A percentile compares a stretch with the other conserved stretches of the same genome.
Conservation (phyloP, 2,797 vertebrate genomes). For the Enteromius viviparus region DNA sequence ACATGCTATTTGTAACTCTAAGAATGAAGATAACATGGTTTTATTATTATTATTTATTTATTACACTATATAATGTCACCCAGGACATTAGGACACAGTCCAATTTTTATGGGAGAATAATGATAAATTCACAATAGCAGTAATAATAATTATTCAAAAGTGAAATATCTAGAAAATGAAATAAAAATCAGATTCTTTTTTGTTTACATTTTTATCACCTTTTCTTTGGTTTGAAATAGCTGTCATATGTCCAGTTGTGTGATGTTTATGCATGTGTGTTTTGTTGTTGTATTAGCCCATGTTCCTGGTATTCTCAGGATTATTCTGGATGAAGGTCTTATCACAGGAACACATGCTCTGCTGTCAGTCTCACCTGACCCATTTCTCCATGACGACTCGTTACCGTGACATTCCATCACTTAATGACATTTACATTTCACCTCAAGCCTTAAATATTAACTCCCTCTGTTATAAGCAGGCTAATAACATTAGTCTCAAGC, state of each 20-base stretch:
- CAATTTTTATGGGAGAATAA: no score
- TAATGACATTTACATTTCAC: slow-evolving; percentile 43
- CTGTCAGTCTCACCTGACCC: slow-evolving; percentile 46
- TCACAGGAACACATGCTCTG: slow-evolving; percentile 32
- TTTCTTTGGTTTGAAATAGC: not conserved
- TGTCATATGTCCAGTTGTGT: not conserved
- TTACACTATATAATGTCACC: no score
- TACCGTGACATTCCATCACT: slow-evolving; percentile 19
- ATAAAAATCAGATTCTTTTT: no score
- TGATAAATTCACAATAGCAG: no score
- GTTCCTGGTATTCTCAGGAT: not conserved
- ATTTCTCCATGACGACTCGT: slow-evolving; percentile 28
- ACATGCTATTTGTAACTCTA: no score
- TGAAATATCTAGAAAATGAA: no score
- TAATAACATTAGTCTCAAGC: slow-evolving; percentile 22
- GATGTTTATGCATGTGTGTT: not conserved
- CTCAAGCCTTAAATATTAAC: slow-evolving; percentile 32
- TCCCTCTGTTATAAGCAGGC: slow-evolving; percentile 11
- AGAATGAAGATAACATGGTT: no score
- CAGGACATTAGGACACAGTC: no score
- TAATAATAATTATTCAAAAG: no score
- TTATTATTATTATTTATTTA: no score
- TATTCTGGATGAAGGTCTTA: slow-evolving; percentile 20
- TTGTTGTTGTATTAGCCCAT: not conserved
- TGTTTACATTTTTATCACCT: no score